Percentiles rank a stretch among this genome's conserved stretches.
phyloP scores from a whole-genome alignment of 2,797 vertebrate species.

The Lycodopsis pacificus region DNA sequence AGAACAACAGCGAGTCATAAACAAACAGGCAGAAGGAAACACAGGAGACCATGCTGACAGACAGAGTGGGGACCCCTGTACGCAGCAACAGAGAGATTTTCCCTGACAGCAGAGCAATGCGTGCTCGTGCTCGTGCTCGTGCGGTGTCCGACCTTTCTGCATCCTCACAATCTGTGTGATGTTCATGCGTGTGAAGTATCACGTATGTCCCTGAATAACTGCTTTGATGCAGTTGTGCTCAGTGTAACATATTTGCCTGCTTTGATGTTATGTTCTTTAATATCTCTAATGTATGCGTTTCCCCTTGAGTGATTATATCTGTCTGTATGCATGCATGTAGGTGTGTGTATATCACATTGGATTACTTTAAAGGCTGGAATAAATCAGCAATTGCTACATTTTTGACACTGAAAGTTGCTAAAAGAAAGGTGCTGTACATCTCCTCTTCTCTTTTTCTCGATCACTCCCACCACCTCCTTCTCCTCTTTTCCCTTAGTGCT shows the following conservation, averaged over 20 bases:
- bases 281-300: constrained; percentile 39
- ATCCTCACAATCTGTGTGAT: neutral
- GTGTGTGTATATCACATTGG: constrained; percentile 3
- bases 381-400: constrained; percentile 58
- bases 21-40: constrained; percentile 57
- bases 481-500: neutral
- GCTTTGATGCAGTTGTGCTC: constrained; percentile 26
- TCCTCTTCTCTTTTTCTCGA: neutral
- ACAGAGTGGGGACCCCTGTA: constrained; percentile 20
- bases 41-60: constrained; percentile 49
- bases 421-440: constrained; percentile 23
- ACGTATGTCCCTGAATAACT: constrained; percentile 13
- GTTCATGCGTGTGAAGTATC: constrained; percentile 26
- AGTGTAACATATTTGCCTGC: constrained; percentile 1
- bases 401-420: constrained; percentile 37
- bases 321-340: neutral
- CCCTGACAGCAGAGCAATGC: constrained; percentile 18
- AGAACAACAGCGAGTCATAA: constrained; percentile 46
- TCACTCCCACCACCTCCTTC: neutral
- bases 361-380: constrained; percentile 45
- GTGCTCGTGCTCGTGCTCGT: neutral
- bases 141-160: constrained; percentile 31
- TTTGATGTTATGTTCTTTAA: constrained; percentile 53
- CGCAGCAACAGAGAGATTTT: constrained; percentile 27
- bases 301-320: constrained; percentile 30